phyloP scores from a whole-genome alignment of 2,888 invertebrate genomes.

The Xanthia icteritia region DNA sequence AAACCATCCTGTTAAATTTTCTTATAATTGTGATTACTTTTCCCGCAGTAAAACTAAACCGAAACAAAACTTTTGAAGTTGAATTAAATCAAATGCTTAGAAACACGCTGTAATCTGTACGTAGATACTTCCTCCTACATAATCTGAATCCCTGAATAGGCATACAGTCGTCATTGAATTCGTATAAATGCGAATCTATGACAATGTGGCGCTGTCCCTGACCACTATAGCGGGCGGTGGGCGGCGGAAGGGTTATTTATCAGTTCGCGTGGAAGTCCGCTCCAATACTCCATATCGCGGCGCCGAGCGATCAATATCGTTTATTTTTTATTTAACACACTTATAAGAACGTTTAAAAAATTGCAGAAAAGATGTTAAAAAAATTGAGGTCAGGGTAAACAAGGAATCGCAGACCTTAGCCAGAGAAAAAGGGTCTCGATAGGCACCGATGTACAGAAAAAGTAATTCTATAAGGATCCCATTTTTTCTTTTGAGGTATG shows the following conservation, averaged over 20 bases:
- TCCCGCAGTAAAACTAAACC: background rate
- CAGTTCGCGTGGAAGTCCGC: conserved; percentile 62
- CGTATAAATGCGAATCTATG: conserved; percentile 51
- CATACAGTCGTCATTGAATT: conserved; percentile 37
- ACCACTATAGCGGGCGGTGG: conserved; percentile 58
- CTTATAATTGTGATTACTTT: background rate
- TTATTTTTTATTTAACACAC: conserved; percentile 11
- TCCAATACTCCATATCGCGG: conserved; percentile 54
- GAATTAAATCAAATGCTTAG: background rate
- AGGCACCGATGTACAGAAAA: no score
- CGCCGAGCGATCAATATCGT: conserved; percentile 49
- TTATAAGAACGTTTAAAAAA: background rate
- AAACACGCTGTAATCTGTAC: background rate
- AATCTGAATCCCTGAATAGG: conserved; percentile 7
- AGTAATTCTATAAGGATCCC: no score
- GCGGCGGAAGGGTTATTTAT: conserved; percentile 59
- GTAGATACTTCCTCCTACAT: background rate
- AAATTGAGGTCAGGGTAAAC: background rate
- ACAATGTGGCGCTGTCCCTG: conserved; percentile 57
- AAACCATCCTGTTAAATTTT: background rate
- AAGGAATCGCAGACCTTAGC: background rate
- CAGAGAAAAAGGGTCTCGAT: no score
- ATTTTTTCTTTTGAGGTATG: no score
- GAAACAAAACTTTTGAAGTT: background rate
- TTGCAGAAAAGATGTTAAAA: background rate